Conservation (phyloP, 1,140 invertebrate species). For the Gyrodactylus bullatarudis region DNA sequence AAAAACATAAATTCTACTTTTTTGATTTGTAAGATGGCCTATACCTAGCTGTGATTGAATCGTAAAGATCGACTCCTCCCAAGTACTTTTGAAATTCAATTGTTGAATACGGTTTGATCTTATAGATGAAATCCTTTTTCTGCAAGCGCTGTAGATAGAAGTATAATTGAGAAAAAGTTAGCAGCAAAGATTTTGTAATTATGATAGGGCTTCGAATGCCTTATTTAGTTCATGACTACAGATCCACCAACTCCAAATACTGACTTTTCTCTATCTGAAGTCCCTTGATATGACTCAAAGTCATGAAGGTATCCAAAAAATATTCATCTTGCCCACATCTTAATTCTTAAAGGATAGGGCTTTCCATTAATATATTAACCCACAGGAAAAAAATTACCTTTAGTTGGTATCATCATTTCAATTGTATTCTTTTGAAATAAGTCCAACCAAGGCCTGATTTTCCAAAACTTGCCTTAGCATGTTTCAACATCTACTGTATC, state of each 20-base stretch:
- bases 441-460: background rate
- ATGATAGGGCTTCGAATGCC: too few species aligned
- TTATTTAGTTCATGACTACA: too few species aligned
- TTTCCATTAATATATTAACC: background rate
- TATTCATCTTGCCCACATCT: background rate
- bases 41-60: too few species aligned
- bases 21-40: too few species aligned
- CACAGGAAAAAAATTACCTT: background rate
- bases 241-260: background rate
- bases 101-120: too few species aligned
- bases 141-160: too few species aligned
- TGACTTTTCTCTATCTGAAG: background rate
- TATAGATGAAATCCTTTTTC: too few species aligned
- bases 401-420: background rate
- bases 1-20: too few species aligned
- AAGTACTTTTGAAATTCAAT: too few species aligned
- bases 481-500: background rate
- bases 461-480: background rate
- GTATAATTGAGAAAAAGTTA: too few species aligned
- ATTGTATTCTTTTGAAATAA: background rate
- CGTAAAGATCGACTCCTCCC: too few species aligned
- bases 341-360: background rate
- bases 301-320: background rate
- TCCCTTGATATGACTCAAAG: background rate
- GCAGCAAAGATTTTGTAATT: too few species aligned